Evolutionary conservation across 2,113 vertebrate genomes (phyloP), one percentile per base, ranked within the genome.

Genomic region (Theristicus caerulescens): DNA sequence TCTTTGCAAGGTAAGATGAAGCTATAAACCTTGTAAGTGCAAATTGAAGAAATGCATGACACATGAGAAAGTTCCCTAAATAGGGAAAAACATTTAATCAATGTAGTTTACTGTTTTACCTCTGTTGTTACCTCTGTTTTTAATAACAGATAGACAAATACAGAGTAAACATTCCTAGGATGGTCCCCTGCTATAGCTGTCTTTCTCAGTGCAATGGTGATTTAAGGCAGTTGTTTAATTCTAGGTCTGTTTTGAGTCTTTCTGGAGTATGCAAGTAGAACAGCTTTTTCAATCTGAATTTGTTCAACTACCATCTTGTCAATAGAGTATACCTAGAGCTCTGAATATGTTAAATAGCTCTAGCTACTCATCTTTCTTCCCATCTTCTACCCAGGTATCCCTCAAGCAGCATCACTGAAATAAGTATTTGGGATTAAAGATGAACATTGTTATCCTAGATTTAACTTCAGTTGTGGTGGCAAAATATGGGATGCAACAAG

Each of bases 1-100:
- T 84, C 99, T 99, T 47, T 99, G 98, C 98, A 99, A 99, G 99
- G 99, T 99, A 98, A 97, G 94, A 27, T 38, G 47, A 40, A 32
- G 12, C 47, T 46, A 5, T 42, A 20, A 22, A 46, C 11, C 25
- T 24, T 31, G 0, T 12, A 36, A 32, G 16, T 34, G 69, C 31
- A 36, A 26, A 81, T 40, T 49, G 0, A 1, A 54, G 55, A 16
- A 67, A 26, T 5, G 46, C 11, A 0, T 2, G 16, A 4, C 7
- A 7, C 5, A 0, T 11, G 9, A 44, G 27, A 2, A 13, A 7
- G 36, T 47, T 3, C 11, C 29, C 20, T 31, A 7, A 49, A 40
- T 9, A 32, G 54, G 29, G 25, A 8, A 14, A 36, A 47, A 7
- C 36, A 19, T 49, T 66, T 13, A 5, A 0, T 20, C 38, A 8